Base-by-base conservation (phyloP, 2,797 vertebrate species). In the Platalea minor region DNA sequence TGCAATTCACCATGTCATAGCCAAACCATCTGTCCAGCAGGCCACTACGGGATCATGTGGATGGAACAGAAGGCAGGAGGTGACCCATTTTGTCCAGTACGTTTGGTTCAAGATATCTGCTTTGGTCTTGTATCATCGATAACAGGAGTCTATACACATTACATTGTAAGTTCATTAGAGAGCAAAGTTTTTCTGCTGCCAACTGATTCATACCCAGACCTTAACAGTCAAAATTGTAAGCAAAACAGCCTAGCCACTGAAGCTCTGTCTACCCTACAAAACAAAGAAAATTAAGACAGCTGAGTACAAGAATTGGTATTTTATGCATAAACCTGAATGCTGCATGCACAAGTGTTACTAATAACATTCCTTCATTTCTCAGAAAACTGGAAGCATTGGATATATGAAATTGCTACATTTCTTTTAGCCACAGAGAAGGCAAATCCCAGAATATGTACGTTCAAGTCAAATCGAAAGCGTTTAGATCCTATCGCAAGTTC, bases 1-100 rank as follows among this genome's bases (percentile, higher is more conserved):
- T 97, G 94, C 97, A 98, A 98, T 97, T 97, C 97, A 97, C 98
- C 98, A 97, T 97, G 94, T 97, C 96, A 93, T 98, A 98, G 97
- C 95, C 94, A 97, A 98, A 98, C 96, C 98, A 98, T 97, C 97
- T 98, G 97, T 97, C 97, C 86, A 83, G 96, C 97, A 96, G 94
- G 93, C 92, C 91, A 93, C 93, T 48, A 53, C 9, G 19, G 96
- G 95, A 96, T 93, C 95, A 73, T 31, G 31, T 0, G 2, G 57
- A 68, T 48, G 50, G 41, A 83, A 83, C 31, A 78, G 73, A 86
- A 87, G 21, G 51, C 85, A 78, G 78, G 70, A 92, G 84, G 64
- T 91, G 28, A 51, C 31, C 57, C 35, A 48, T 95, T 97, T 84
- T 95, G 76, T 60, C 78, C 56, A 80, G 63, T 80, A 31, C 53